These are phyloP conservation scores for Noturus placidus DNA, from an alignment of 2,113 vertebrate species.

Conservation along the genomic window DNA sequence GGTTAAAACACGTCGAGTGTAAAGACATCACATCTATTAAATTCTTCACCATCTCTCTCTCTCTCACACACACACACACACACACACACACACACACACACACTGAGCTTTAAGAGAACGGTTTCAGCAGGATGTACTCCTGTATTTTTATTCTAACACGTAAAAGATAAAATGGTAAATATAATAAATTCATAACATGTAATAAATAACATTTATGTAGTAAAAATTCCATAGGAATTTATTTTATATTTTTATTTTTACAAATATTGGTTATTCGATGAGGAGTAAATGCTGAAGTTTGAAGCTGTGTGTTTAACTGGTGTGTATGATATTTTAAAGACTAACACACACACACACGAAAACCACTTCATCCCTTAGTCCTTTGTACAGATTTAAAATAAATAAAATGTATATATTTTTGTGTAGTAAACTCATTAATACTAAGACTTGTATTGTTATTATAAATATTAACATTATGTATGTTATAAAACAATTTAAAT, in stretches of 20 bases:
- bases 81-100: background rate
- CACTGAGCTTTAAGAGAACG: background rate
- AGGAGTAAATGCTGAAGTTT: background rate
- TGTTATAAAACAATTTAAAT: background rate
- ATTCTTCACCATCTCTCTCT: background rate
- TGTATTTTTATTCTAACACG: background rate
- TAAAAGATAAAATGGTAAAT: background rate
- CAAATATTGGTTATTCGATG: background rate
- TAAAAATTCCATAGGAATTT: background rate
- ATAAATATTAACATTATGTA: background rate
- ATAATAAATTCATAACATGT: background rate
- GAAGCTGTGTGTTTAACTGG: background rate
- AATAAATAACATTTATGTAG: background rate
- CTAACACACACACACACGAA: background rate
- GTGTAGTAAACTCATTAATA: background rate
- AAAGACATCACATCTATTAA: background rate
- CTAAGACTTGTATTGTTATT: background rate
- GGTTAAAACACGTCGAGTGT: background rate
- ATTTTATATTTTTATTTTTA: no score
- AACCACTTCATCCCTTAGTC: background rate
- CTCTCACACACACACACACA: background rate
- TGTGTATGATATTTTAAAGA: background rate
- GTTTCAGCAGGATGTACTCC: background rate
- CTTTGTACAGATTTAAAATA: background rate
- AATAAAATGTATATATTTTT: background rate